Conservation (phyloP, 2,888 invertebrate species). For the Tiphia femorata region DNA sequence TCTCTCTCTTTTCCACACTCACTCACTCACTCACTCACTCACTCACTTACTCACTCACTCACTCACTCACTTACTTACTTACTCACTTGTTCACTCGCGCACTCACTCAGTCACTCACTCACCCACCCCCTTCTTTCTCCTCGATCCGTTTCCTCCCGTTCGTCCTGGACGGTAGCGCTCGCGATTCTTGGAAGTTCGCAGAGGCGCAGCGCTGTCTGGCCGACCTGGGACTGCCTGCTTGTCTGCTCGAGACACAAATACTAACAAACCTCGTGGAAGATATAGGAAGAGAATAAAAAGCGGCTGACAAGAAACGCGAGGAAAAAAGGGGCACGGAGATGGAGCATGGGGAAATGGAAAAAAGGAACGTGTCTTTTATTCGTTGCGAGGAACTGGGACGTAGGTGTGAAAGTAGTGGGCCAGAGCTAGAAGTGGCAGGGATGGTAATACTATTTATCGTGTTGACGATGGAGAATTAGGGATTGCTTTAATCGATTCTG, state of each 20-base stretch:
- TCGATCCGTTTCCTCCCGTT: too few species aligned
- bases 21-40: conserved; percentile 16
- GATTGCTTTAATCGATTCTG: too few species aligned
- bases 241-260: conserved; percentile 48
- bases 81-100: conserved; percentile 22
- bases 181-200: conserved; percentile 57
- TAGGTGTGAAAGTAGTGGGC: conserved; percentile 31
- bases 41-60: conserved; percentile 13
- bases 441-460: too few species aligned
- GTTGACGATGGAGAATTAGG: too few species aligned
- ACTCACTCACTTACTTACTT: conserved; percentile 22
- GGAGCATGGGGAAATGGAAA: conserved; percentile 17
- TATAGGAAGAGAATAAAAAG: conserved; percentile 16
- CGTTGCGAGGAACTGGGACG: conserved; percentile 15
- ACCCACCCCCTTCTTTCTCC: conserved; percentile 39
- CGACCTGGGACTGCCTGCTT: conserved; percentile 49
- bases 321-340: conserved; percentile 16
- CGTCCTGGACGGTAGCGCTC: conserved; percentile 43
- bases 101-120: conserved; percentile 18
- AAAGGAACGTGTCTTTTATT: conserved; percentile 4
- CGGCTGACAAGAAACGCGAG: conserved; percentile 12
- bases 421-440: conserved; percentile 41
- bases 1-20: conserved; percentile 21
- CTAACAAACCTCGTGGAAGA: conserved; percentile 33
- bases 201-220: conserved; percentile 65